phyloP scores from a whole-genome alignment of 2,888 invertebrate genomes.

The Xylocampa areola region DNA sequence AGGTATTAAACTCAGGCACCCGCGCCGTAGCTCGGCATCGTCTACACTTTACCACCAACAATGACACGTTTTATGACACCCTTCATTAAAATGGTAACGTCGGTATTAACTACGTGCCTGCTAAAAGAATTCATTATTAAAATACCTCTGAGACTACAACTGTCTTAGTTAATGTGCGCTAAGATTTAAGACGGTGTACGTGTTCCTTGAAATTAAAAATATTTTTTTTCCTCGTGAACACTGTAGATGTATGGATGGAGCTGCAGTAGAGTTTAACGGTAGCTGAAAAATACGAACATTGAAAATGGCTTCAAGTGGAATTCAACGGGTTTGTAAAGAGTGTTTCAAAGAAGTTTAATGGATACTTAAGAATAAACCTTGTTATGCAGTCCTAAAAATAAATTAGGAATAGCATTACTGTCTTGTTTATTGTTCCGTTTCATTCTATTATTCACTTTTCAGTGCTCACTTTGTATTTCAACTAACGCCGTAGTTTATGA shows the following conservation, averaged over 20 bases:
- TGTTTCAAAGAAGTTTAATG: constrained; percentile 37
- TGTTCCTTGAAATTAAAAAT: constrained; percentile 73
- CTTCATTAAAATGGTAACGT: constrained; percentile 79
- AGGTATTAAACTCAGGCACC: constrained; percentile 64
- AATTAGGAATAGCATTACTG: constrained; percentile 50
- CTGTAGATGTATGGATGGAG: constrained; percentile 45
- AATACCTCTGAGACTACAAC: constrained; percentile 81
- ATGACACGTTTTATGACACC: constrained; percentile 80
- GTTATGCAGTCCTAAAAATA: constrained; percentile 50
- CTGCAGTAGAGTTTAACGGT: constrained; percentile 37
- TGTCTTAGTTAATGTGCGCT: constrained; percentile 80
- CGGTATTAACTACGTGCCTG: constrained; percentile 81
- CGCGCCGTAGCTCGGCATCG: constrained; percentile 30
- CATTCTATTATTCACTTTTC: constrained; percentile 63
- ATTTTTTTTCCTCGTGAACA: constrained; percentile 61
- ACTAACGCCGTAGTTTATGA: constrained; percentile 77
- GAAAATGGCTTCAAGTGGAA: constrained; percentile 15
- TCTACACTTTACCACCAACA: constrained; percentile 62
- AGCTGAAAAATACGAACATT: constrained; percentile 40
- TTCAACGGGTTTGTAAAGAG: constrained; percentile 28
- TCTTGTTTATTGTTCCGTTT: constrained; percentile 52
- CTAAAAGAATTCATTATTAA: constrained; percentile 86
- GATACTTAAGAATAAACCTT: constrained; percentile 17
- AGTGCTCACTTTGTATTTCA: constrained; percentile 73
- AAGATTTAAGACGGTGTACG: constrained; percentile 85